A percentile compares a stretch with the other conserved stretches of the same genome.
These are phyloP conservation scores for Sphaerodactylus townsendi DNA, from an alignment of 2,113 vertebrate species.

Conservation along the genomic window DNA sequence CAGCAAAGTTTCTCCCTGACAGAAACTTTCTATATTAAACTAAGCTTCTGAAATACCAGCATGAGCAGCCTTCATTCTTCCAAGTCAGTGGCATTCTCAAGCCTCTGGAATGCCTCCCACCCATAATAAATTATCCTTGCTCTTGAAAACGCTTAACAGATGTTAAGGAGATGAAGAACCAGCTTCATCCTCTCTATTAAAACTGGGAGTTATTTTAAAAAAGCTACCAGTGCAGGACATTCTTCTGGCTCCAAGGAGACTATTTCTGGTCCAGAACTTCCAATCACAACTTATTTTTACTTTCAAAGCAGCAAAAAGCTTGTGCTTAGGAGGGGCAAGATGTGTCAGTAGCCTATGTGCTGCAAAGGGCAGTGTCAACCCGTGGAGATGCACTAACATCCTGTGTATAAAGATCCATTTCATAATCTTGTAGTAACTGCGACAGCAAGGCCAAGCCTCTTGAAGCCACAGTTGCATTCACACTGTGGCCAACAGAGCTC, in stretches of 20 bases:
- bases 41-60: neutral
- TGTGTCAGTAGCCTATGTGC: neutral
- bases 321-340: neutral
- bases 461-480: no score
- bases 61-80: neutral
- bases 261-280: neutral
- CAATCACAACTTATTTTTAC: neutral
- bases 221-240: neutral
- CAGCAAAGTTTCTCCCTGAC: slow-evolving; percentile 21
- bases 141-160: slow-evolving; percentile 24
- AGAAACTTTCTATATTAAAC: slow-evolving; percentile 22
- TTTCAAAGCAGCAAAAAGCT: slow-evolving; percentile 1
- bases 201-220: neutral
- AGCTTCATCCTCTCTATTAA: neutral
- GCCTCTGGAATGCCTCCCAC: fast-evolving
- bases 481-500: no score
- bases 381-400: no score
- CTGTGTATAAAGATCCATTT: neutral
- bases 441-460: neutral
- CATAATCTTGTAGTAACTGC: neutral
- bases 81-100: slow-evolving; percentile 20
- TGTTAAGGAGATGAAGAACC: slow-evolving; percentile 15
- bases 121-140: neutral
- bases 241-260: neutral
- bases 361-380: no score